Percentiles rank a stretch among this genome's conserved stretches.
These are phyloP conservation scores for Dendrophyllia cribrosa DNA, from an alignment of 64 coral and sea anemone species.

Conservation along the genomic window DNA sequence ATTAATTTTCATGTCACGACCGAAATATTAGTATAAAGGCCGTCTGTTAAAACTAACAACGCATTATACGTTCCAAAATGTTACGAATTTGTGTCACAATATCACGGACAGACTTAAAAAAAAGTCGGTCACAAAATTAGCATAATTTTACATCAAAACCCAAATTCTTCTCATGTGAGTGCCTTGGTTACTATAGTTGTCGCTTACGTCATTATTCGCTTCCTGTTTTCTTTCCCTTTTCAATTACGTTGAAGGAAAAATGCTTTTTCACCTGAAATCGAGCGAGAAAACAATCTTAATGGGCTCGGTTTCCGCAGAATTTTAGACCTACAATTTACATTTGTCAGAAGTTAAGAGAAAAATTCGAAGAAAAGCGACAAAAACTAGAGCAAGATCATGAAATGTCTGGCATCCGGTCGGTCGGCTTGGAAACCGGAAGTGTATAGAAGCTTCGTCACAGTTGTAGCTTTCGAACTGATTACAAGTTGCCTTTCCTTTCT, in stretches of 20 bases:
- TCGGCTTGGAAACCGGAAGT: slow-evolving; percentile 1
- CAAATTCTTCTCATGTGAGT: background rate
- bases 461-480: slow-evolving; percentile 27
- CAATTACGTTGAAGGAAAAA: slow-evolving; percentile 40
- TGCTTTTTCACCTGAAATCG: background rate
- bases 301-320: background rate
- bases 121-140: background rate
- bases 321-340: background rate
- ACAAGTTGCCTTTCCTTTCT: background rate
- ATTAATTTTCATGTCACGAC: background rate
- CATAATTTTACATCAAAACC: background rate
- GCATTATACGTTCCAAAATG: background rate
- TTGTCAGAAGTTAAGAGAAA: background rate
- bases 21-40: background rate
- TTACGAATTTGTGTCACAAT: background rate
- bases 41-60: background rate
- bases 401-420: background rate
- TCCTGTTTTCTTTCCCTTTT: slow-evolving; percentile 58
- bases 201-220: slow-evolving; percentile 38
- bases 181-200: slow-evolving; percentile 50
- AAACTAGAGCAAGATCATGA: background rate
- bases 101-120: background rate
- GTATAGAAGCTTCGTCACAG: background rate
- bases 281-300: slow-evolving; percentile 10
- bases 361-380: background rate